These are phyloP conservation scores for Acipenser oxyrinchus DNA, from an alignment of 2,797 vertebrate species.

Conservation along the genomic window DNA sequence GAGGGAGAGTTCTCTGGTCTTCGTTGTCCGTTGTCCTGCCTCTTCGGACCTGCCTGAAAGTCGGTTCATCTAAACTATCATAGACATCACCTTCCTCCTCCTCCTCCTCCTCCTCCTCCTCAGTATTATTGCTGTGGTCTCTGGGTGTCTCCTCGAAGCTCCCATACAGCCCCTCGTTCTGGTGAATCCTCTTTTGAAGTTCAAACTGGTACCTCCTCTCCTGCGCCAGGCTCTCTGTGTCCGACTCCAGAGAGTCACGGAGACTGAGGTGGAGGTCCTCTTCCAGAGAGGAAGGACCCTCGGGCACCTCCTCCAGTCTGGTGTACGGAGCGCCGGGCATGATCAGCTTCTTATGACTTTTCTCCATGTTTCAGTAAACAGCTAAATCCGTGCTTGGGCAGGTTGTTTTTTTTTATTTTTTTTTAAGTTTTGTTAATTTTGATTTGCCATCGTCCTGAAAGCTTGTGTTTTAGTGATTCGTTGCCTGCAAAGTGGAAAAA, in stretches of 20 bases:
- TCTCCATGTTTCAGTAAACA: conserved; percentile 9
- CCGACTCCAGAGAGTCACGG: conserved; percentile 48
- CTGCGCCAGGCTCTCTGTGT: conserved; percentile 46
- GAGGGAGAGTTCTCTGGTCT: conserved; percentile 19
- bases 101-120: conserved; percentile 21
- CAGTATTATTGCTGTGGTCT: conserved; percentile 9
- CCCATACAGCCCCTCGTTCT: no score
- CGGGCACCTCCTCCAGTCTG: conserved; percentile 20
- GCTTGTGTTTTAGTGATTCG: no score
- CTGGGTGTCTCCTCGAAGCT: no score
- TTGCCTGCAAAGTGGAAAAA: no score
- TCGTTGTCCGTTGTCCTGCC: conserved; percentile 17
- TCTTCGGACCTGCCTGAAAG: background rate
- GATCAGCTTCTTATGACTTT: conserved; percentile 17
- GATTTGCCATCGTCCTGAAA: no score
- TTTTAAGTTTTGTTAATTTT: no score
- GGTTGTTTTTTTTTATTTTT: no score
- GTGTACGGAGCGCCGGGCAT: conserved; percentile 14
- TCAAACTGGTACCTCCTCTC: conserved; percentile 38
- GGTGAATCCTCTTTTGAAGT: conserved; percentile 24
- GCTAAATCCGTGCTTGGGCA: background rate
- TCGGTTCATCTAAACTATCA: conserved; percentile 52
- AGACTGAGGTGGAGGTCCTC: conserved; percentile 16
- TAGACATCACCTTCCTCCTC: conserved; percentile 19
- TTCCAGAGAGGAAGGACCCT: background rate